phyloP scores from a whole-genome alignment of 2,888 invertebrate genomes.

The Oligia fasciuncula region DNA sequence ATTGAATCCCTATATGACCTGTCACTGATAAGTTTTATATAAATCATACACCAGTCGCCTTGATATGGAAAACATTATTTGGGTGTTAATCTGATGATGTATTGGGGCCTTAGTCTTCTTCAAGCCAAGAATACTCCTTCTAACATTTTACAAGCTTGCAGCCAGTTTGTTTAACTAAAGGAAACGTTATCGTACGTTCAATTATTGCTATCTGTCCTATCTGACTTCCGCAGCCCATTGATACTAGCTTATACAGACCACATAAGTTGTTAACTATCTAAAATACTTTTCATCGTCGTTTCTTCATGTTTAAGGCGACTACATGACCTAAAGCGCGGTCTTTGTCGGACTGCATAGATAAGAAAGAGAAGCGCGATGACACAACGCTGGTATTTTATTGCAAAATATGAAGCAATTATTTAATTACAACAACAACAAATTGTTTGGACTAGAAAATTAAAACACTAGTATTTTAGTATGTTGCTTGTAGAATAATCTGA shows the following conservation, averaged over 20 bases:
- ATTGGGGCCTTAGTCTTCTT: not conserved
- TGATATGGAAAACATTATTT: not conserved
- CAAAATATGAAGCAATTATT: no score
- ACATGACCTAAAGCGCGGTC: no score
- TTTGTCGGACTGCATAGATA: no score
- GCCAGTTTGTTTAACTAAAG: not conserved
- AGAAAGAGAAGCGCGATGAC: no score
- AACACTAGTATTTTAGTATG: no score
- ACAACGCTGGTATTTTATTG: no score
- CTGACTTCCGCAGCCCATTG: constrained; percentile 1
- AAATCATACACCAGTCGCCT: not conserved
- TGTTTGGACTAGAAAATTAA: no score
- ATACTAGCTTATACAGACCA: constrained; percentile 1
- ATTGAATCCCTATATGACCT: not conserved
- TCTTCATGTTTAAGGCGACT: no score
- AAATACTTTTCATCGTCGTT: no score
- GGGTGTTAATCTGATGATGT: not conserved
- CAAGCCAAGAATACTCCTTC: not conserved
- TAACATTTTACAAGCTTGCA: not conserved
- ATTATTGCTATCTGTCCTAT: constrained; percentile 2
- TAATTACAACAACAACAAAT: no score
- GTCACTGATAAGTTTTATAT: not conserved
- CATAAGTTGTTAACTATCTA: not conserved
- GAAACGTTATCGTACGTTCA: constrained; percentile 7
- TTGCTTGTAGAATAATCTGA: no score